Conservation (phyloP, 2,113 vertebrate species). For the Salvelinus sp. region DNA sequence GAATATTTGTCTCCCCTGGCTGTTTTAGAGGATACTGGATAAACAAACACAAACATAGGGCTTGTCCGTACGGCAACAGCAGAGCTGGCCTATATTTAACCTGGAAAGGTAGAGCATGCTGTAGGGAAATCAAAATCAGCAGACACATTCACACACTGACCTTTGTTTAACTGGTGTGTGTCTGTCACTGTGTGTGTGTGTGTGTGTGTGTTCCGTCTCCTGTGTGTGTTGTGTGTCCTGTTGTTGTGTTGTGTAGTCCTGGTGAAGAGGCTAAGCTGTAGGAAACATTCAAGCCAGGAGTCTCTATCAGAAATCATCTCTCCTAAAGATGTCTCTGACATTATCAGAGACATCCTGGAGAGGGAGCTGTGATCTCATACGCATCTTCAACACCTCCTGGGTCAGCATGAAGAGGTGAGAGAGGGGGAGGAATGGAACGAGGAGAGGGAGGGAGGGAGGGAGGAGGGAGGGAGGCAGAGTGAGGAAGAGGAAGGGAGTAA, state of each 20-base stretch:
- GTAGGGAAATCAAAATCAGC: slow-evolving; percentile 59
- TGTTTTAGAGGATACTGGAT: background rate
- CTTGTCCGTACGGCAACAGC: too few species aligned
- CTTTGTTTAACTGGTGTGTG: background rate
- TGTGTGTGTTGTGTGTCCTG: too few species aligned
- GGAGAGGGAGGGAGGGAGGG: background rate
- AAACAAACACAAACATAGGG: background rate
- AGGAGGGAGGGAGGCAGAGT: background rate
- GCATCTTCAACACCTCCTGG: slow-evolving; percentile 98
- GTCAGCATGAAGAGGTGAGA: slow-evolving; percentile 99
- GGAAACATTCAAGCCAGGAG: slow-evolving; percentile 97
- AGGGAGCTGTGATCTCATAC: slow-evolving; percentile 94
- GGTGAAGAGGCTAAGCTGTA: slow-evolving; percentile 94
- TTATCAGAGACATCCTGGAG: slow-evolving; percentile 96
- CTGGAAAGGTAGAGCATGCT: slow-evolving; percentile 90
- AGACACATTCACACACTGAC: slow-evolving; percentile 2
- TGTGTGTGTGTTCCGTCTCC: background rate
- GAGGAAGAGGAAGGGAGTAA: too few species aligned
- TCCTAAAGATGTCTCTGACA: slow-evolving; percentile 93
- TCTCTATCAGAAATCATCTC: slow-evolving; percentile 94
- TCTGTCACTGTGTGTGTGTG: background rate
- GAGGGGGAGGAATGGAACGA: background rate
- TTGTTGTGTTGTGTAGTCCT: slow-evolving; percentile 81
- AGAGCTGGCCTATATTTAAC: background rate
- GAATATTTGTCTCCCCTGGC: background rate